Conservation (phyloP, 2,113 vertebrate species). For the Lontra canadensis region DNA sequence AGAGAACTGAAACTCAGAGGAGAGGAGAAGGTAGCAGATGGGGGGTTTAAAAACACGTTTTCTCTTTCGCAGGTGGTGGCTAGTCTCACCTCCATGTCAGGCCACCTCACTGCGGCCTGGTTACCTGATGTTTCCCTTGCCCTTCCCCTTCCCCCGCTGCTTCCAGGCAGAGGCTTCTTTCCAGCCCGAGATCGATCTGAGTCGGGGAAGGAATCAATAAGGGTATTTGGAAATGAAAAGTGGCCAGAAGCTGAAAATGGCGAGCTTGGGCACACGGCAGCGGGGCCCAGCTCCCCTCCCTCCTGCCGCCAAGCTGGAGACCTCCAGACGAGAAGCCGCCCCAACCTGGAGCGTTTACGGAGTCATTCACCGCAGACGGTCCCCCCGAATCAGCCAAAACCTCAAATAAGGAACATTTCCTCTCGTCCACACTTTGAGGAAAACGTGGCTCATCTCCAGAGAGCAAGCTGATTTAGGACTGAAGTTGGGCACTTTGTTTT, state of each 20-base stretch:
- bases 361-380: neutral
- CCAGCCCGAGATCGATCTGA: neutral
- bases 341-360: neutral
- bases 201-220: neutral
- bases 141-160: too few species aligned
- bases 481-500: rapidly evolving
- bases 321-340: neutral
- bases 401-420: neutral
- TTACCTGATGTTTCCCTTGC: neutral
- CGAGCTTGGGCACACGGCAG: neutral
- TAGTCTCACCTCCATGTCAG: rapidly evolving
- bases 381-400: neutral
- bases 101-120: neutral
- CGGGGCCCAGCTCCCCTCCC: neutral
- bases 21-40: rapidly evolving
- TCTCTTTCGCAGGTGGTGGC: rapidly evolving
- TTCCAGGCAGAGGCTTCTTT: neutral
- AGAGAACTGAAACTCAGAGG: neutral
- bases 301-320: neutral
- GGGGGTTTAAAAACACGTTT: neutral
- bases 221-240: neutral
- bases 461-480: neutral
- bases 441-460: neutral
- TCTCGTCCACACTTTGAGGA: neutral
- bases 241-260: neutral